phyloP scores from a whole-genome alignment of 2,113 vertebrate genomes.

The Peromyscus leucopus region DNA sequence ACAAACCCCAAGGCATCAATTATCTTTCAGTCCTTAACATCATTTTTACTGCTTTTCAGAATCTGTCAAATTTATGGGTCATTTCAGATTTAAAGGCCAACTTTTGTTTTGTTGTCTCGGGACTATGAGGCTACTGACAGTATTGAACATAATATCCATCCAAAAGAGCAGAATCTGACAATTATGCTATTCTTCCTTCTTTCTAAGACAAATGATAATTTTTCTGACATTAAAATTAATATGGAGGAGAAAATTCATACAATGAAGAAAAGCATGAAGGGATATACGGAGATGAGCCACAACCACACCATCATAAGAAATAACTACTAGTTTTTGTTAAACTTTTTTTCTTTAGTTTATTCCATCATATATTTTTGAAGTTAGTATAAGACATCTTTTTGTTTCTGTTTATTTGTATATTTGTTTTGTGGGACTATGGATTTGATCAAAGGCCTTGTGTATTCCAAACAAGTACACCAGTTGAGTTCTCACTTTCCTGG shows the following conservation, averaged over 20 bases:
- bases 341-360: constrained; percentile 51
- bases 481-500: not conserved
- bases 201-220: constrained; percentile 33
- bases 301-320: not conserved
- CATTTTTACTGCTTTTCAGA: constrained; percentile 50
- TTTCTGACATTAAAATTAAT: constrained; percentile 25
- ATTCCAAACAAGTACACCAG: not conserved
- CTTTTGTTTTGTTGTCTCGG: constrained; percentile 34
- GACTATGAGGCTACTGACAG: not conserved
- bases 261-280: not conserved
- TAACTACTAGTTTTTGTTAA: not conserved
- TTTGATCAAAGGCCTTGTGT: too few relatives aligned
- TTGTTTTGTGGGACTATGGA: not conserved
- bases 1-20: constrained; percentile 42
- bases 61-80: constrained; percentile 46
- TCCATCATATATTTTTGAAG: not conserved
- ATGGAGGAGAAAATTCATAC: not conserved
- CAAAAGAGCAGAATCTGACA: not conserved
- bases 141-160: not conserved
- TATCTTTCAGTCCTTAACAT: constrained; percentile 30
- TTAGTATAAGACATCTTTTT: not conserved
- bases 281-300: not conserved
- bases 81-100: constrained; percentile 53
- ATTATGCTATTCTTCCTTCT: not conserved
- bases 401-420: not conserved